These are phyloP conservation scores for Sylvicapra grimmia DNA, from an alignment of 2,113 vertebrate genomes.

Conservation along the genomic window DNA sequence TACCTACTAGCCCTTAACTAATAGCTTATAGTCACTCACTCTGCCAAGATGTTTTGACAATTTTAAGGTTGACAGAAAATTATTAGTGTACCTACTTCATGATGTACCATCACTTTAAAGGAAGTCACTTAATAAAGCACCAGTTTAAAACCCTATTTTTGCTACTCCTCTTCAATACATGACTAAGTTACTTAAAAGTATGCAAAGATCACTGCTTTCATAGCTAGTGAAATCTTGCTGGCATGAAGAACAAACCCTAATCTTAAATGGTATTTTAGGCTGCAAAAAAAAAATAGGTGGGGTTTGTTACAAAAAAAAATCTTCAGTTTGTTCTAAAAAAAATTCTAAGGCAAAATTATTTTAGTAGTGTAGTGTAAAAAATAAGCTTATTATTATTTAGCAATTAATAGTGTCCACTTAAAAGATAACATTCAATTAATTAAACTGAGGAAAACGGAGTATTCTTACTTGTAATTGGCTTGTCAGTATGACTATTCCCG, in stretches of 20 bases:
- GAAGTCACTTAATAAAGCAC: constrained; percentile 52
- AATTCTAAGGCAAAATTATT: constrained; percentile 66
- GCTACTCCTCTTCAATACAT: neutral
- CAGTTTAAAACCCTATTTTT: constrained; percentile 39
- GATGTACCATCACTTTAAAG: constrained; percentile 9
- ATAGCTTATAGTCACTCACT: constrained; percentile 31
- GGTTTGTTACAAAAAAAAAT: constrained; percentile 63
- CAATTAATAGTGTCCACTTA: constrained; percentile 78
- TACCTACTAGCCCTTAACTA: constrained; percentile 42
- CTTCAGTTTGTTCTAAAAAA: constrained; percentile 43
- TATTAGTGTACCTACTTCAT: constrained; percentile 26
- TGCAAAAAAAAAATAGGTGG: constrained; percentile 44
- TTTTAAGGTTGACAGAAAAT: constrained; percentile 4
- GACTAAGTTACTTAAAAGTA: neutral
- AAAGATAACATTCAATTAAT: constrained; percentile 71
- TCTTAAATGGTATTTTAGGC: constrained; percentile 20
- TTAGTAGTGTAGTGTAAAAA: constrained; percentile 65
- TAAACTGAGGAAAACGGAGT: constrained; percentile 63
- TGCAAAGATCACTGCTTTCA: neutral
- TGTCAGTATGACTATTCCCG: constrained; percentile 74
- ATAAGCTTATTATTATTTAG: constrained; percentile 53
- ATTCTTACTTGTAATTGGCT: constrained; percentile 64
- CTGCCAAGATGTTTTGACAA: neutral
- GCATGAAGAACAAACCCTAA: constrained; percentile 45
- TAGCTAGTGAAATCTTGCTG: constrained; percentile 15